Base-by-base conservation (phyloP, 2,888 invertebrate genomes). In the Drosophila kambysellisi region DNA sequence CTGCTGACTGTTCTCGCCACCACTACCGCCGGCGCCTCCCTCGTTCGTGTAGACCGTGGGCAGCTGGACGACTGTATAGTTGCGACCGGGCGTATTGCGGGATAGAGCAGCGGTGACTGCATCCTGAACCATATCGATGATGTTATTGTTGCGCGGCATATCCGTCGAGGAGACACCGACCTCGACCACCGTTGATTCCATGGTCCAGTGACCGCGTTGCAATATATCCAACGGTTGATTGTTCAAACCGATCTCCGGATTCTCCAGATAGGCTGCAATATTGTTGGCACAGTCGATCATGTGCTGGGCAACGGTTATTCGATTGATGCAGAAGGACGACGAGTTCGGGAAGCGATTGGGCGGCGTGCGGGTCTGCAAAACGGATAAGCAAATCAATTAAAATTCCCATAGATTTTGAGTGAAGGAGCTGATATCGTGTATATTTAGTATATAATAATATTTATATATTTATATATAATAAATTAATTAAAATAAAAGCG, bases 121-220 rank as follows among this genome's bases (percentile, higher is more conserved):
- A 61, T 93, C 93, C 76, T 93, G 93, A 8, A 93, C 88, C 79
- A 93, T 92, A 67, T 93, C 92, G 4, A 93, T 92, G 29, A 93
- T 90, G 74, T 93, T 92, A 51, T 93, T 92, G 81, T 92, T 92
- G 67, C 92, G 92, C 43, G 93, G 92, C 74, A 93, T 82, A 43
- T 93, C 93, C 0, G 90, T 83, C 3, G 93, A 91, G 4, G 93
- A 92, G 46, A 93, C 93, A 25, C 93, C 93, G 29, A 93, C 93
- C 83, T 93, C 93, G 3, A 93, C 92, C 0, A 93, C 93, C 2
- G 93, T 93, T 4, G 93, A 93, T 65, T 93, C 93, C 93, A 93
- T 93, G 29, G 93, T 93, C 92, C 93, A 93, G 56, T 93, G 92
- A 0, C 93, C 93, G n/a, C 93, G 93, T 41, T 93, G 91, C 74